Base-by-base conservation (phyloP, 2,888 invertebrate species). In the Baccha elongata region DNA sequence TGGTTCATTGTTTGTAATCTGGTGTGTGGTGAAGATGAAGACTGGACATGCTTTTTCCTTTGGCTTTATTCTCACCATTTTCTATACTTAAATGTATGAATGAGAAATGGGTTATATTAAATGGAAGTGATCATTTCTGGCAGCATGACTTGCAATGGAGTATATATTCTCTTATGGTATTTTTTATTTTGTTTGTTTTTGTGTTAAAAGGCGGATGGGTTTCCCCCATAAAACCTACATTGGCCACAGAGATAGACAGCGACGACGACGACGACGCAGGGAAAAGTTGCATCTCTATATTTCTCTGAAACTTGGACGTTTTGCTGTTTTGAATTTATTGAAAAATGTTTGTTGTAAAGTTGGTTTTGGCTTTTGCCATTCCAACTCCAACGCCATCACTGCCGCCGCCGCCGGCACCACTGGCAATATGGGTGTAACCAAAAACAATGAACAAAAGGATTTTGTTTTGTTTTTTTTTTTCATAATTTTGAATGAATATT, bases 91-190 rank as follows among this genome's bases (percentile, higher is more conserved):
- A 79, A 58, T 48, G 68, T 62, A 75, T 81, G 75, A 81, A 81
- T 72, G 81, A 67, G 67, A 75, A 81, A 81, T 81, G 71, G 81
- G 76, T 81, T 81, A 81, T 76, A 72, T 81, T 76, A 81, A 76
- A 81, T 81, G 76, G 71, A 76, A 53, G 67, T 76, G 75, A 81
- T 81, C 60, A 81, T 76, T 65, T 29, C 65, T 11, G 19, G 60
- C 15, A 53, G 60, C 15, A 53, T 29, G 40, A 21, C 44, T 40
- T 32, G 19, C 10, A 62, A 37, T 48, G 21, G 48, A 46, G 44
- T 26, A 60, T 17, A 44, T n/a, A 58, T 19, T 29, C 58, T 67
- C 17, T 74, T 55, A 11, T 35, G 32, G 19, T 44, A n/a, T 8
- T 32, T 48, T n/a, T 35, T 64, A 13, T 35, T n/a, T 64, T n/a